phyloP scores from a whole-genome alignment of 2,113 vertebrate genomes.

The Beaufortia kweichowensis region DNA sequence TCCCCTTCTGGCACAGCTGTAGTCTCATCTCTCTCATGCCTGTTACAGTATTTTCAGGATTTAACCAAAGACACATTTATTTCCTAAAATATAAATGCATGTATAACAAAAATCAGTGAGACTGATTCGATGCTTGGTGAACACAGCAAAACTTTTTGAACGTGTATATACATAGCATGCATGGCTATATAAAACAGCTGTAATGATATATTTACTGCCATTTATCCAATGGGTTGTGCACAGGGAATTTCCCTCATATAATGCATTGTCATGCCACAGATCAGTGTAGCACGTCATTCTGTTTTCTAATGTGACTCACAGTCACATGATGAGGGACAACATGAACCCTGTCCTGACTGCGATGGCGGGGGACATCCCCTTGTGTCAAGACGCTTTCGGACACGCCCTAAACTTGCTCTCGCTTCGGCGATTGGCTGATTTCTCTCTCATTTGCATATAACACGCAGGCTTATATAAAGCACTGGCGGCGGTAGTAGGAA shows the following conservation, averaged over 20 bases:
- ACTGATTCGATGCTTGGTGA: too few relatives aligned
- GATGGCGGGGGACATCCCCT: slow-evolving; percentile 12
- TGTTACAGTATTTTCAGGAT: neutral
- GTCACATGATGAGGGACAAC: neutral
- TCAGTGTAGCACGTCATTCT: slow-evolving; percentile 40
- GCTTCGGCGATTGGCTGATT: slow-evolving; percentile 46
- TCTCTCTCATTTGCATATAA: neutral
- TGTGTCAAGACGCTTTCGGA: neutral
- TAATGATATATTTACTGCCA: too few relatives aligned
- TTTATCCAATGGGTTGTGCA: neutral
- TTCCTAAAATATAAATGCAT: too few relatives aligned
- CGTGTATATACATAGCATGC: too few relatives aligned
- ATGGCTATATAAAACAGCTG: too few relatives aligned
- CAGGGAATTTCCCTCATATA: slow-evolving; percentile 60
- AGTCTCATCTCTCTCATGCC: neutral
- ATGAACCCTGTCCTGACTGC: neutral
- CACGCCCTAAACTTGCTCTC: slow-evolving; percentile 8
- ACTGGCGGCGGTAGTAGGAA: neutral
- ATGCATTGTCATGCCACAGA: slow-evolving; percentile 60
- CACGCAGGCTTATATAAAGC: neutral
- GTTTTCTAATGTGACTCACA: slow-evolving; percentile 24
- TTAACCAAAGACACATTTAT: too few relatives aligned
- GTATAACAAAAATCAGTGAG: too few relatives aligned
- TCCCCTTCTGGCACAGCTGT: neutral
- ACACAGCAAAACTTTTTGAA: too few relatives aligned